These are phyloP conservation scores for Chionoecetes opilio DNA, from an alignment of 1,140 invertebrate species.

Conservation along the genomic window DNA sequence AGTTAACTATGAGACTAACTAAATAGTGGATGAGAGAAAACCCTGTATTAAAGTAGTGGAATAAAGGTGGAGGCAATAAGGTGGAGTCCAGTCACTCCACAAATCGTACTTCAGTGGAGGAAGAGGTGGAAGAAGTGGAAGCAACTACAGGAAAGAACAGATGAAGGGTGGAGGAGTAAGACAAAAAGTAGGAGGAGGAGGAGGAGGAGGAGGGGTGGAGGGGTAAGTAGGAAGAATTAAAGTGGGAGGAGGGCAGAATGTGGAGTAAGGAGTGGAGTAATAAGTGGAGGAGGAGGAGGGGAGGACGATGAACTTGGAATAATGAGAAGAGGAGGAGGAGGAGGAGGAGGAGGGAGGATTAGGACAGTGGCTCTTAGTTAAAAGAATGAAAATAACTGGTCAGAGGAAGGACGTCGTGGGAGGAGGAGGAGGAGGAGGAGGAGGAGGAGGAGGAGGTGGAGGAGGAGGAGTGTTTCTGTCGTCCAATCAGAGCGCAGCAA, in stretches of 20 bases:
- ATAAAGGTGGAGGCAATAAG: no score
- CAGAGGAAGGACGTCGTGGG: neutral
- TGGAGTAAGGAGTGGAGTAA: no score
- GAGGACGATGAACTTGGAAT: no score
- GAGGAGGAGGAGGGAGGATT: no score
- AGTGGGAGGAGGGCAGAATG: neutral
- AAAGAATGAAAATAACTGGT: neutral
- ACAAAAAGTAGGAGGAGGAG: neutral
- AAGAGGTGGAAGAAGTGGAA: neutral
- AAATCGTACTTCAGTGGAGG: no score
- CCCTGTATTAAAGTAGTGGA: no score
- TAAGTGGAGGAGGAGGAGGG: neutral
- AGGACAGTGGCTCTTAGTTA: neutral
- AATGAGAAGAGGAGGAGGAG: neutral
- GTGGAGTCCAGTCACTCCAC: no score
- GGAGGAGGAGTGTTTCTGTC: neutral
- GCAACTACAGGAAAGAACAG: no score
- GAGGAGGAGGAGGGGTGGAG: neutral
- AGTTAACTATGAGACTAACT: no score
- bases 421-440: neutral
- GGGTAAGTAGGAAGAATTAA: neutral
- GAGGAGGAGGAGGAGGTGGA: neutral
- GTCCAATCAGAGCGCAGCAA: no score
- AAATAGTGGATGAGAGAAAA: no score
- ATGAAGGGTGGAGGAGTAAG: neutral